Evolutionary conservation across 2,888 invertebrate genomes (phyloP).

Genomic region (Liodrosophila aerea): DNA sequence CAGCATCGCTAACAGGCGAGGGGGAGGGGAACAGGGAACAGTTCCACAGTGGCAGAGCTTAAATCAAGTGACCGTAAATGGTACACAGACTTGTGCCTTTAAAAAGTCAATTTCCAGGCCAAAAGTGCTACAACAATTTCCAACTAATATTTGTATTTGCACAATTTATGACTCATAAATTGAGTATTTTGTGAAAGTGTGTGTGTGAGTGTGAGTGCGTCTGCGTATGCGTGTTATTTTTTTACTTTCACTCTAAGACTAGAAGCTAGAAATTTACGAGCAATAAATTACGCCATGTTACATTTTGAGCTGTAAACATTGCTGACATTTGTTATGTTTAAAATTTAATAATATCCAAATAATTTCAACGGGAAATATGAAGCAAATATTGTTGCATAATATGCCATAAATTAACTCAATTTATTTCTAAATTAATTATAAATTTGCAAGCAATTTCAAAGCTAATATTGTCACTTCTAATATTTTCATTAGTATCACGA

Average conservation of each 20-base stretch:
- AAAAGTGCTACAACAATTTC: constrained; percentile 24
- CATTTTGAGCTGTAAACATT: constrained; percentile 13
- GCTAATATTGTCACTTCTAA: too few relatives aligned
- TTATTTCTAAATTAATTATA: too few relatives aligned
- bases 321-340: constrained; percentile 2
- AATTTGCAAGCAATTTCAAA: too few relatives aligned
- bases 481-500: too few relatives aligned
- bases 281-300: constrained; percentile 39
- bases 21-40: not conserved
- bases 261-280: constrained; percentile 36
- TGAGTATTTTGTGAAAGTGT: constrained; percentile 28
- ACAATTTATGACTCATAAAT: constrained; percentile 53
- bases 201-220: constrained; percentile 8
- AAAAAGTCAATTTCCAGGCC: constrained; percentile 13
- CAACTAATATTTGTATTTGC: constrained; percentile 41
- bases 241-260: constrained; percentile 18
- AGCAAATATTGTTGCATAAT: too few relatives aligned
- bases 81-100: constrained; percentile 12
- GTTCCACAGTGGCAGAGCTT: constrained; percentile 1
- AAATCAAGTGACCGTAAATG: constrained; percentile 47
- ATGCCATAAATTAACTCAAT: too few relatives aligned
- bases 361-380: too few relatives aligned
- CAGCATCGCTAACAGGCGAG: too few relatives aligned
- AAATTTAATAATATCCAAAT: too few relatives aligned
- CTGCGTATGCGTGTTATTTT: constrained; percentile 5